Evolutionary conservation across 2,113 vertebrate genomes (phyloP).

Genomic region (Callaeas wilsoni): DNA sequence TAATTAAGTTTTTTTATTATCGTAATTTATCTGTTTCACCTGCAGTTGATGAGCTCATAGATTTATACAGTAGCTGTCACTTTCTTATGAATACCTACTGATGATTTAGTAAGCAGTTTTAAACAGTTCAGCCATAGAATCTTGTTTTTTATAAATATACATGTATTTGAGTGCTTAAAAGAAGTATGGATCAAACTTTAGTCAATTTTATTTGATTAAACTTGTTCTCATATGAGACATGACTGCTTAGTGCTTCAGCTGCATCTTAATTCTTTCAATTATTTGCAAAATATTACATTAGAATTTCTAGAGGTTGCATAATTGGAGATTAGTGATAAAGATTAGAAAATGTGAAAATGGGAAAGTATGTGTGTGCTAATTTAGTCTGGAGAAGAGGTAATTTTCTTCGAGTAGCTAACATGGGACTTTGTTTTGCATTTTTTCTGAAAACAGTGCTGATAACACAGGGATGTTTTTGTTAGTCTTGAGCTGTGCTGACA

Average conservation of each 20-base stretch:
- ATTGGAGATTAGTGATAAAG: neutral
- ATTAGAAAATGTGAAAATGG: neutral
- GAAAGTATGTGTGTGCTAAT: neutral
- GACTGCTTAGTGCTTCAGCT: neutral
- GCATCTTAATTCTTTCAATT: neutral
- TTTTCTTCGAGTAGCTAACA: neutral
- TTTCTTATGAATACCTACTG: neutral
- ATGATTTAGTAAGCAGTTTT: neutral
- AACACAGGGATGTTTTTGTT: neutral
- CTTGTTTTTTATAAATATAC: neutral
- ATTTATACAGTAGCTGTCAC: neutral
- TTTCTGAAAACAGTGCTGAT: neutral
- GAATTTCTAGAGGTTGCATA: neutral
- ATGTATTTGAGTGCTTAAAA: neutral
- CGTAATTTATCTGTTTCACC: neutral
- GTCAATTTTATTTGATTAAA: neutral
- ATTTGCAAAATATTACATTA: neutral
- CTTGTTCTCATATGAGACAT: neutral
- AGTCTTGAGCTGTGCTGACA: neutral
- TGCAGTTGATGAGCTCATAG: neutral
- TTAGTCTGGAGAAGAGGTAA: neutral
- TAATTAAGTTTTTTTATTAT: neutral
- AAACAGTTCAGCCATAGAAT: neutral
- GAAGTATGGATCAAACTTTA: neutral
- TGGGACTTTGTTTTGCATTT: neutral